Evolutionary conservation across 2,888 invertebrate species (phyloP), one percentile per base, ranked within the genome.

Genomic region (Hyalella azteca): DNA sequence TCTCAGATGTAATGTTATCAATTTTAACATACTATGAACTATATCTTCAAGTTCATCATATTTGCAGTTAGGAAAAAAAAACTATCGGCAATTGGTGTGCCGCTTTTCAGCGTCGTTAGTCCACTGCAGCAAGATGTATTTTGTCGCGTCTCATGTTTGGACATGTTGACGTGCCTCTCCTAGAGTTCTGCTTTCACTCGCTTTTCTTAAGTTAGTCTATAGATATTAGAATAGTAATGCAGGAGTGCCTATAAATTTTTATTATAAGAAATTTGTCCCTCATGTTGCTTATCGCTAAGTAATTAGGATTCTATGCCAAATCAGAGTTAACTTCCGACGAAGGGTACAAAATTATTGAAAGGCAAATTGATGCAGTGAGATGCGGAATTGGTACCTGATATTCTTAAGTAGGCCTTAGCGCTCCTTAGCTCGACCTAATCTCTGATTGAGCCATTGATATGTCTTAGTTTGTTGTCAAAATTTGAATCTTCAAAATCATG

Each of bases 351-450:
- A 54, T 54, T 54, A 29, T 26, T 13, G 22, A 54, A 22, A 29
- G 19, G 29, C 29, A 54, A 54, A 54, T 54, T 54, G 54, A n/a
- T n/a, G n/a, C n/a, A n/a, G n/a, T n/a, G n/a, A n/a, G n/a, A n/a
- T n/a, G n/a, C 54, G 22, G 54, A 54, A 54, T 54, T 54, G 54
- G 54, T 54, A 54, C 54, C 54, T 54, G 54, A 54, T 54, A 54
- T 54, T 54, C 26, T 54, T 54, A 54, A 54, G 54, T 54, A 54
- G 54, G 29, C 29, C 54, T 22, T 54, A 54, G 54, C 26, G 26
- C 26, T 54, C 54, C 54, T 22, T 54, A 54, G 54, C 7, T 45
- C 26, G 54, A 54, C 54, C 26, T 54, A 29, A 29, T 29, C 29
- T 9, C 9, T 54, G 22, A 54, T 26, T 29, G 22, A 26, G n/a